These are phyloP conservation scores for Fukomys damarensis DNA, from an alignment of 2,113 vertebrate species.

Conservation along the genomic window DNA sequence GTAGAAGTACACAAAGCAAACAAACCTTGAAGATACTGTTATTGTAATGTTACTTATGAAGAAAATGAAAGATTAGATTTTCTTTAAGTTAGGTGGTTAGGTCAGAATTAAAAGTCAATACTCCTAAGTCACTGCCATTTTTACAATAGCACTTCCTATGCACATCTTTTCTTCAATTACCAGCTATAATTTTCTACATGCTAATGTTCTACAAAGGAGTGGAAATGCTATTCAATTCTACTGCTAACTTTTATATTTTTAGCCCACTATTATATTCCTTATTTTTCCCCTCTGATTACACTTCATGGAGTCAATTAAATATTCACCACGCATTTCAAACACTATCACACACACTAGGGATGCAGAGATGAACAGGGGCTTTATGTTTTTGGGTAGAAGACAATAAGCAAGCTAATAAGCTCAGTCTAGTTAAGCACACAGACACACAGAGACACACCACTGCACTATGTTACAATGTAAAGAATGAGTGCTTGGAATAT, in stretches of 20 bases:
- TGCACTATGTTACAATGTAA: background rate
- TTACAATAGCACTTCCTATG: background rate
- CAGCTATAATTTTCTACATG: slow-evolving; percentile 32
- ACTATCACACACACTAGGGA: background rate
- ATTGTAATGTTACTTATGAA: background rate
- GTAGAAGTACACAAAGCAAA: background rate
- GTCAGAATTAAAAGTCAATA: slow-evolving; percentile 34
- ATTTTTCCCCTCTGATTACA: slow-evolving; percentile 10
- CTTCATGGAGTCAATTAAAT: slow-evolving; percentile 23
- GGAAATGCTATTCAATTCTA: background rate
- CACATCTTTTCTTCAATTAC: background rate
- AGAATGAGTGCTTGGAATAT: background rate
- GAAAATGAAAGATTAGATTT: slow-evolving; percentile 2
- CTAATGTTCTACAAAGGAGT: background rate
- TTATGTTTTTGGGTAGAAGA: background rate
- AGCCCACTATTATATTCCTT: background rate
- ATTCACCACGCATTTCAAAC: slow-evolving; percentile 35
- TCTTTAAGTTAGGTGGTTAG: background rate
- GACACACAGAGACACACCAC: background rate
- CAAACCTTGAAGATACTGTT: background rate
- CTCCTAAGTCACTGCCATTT: background rate
- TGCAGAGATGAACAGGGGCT: background rate
- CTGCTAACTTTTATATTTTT: slow-evolving; percentile 43
- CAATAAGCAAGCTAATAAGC: background rate
- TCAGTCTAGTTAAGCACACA: background rate